phyloP scores from a whole-genome alignment of 2,888 invertebrate species.

The Serrognathus titanus region DNA sequence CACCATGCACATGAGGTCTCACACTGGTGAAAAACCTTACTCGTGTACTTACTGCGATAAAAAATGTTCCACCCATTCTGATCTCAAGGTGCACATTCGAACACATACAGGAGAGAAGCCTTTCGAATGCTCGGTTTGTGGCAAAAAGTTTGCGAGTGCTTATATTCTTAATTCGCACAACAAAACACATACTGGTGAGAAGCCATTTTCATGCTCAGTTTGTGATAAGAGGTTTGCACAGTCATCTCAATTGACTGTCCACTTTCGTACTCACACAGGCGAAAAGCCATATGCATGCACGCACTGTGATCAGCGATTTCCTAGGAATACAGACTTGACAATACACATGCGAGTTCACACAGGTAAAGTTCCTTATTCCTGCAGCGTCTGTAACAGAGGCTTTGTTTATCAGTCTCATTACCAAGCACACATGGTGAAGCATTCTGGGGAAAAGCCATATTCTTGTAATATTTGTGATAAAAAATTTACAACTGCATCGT shows the following conservation, averaged over 20 bases:
- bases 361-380: slow-evolving; percentile 45
- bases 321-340: slow-evolving; percentile 44
- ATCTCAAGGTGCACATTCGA: slow-evolving; percentile 53
- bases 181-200: slow-evolving; percentile 61
- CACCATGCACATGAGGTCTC: slow-evolving; percentile 54
- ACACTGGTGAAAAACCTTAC: slow-evolving; percentile 55
- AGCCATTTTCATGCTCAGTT: slow-evolving; percentile 55
- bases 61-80: slow-evolving; percentile 54
- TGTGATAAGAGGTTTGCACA: slow-evolving; percentile 62
- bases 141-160: slow-evolving; percentile 57
- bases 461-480: slow-evolving; percentile 43
- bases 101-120: slow-evolving; percentile 47
- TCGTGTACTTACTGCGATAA: slow-evolving; percentile 56
- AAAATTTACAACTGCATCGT: slow-evolving; percentile 43
- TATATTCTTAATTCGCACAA: slow-evolving; percentile 59
- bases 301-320: slow-evolving; percentile 41
- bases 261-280: slow-evolving; percentile 58
- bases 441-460: slow-evolving; percentile 41
- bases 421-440: slow-evolving; percentile 43
- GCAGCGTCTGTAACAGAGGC: slow-evolving; percentile 42
- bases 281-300: slow-evolving; percentile 46
- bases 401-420: slow-evolving; percentile 43
- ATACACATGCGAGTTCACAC: slow-evolving; percentile 48
- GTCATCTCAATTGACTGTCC: slow-evolving; percentile 57
- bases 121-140: slow-evolving; percentile 40